Conservation (phyloP, 2,113 vertebrate genomes). For the Protobothrops mucrosquamatus region DNA sequence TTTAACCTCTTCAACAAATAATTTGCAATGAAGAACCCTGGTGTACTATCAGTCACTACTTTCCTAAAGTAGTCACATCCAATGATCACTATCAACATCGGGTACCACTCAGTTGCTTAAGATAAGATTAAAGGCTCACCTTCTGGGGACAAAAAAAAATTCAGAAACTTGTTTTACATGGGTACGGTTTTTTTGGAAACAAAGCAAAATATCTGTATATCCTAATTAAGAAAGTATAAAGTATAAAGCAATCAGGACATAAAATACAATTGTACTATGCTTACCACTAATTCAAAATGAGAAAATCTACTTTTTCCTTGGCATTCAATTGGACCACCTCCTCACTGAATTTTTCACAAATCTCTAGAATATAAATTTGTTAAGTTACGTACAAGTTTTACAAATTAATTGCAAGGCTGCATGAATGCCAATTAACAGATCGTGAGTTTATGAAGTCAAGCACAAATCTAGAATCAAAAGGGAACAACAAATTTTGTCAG, state of each 20-base stretch:
- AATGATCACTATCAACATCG: conserved; percentile 43
- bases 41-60: conserved; percentile 32
- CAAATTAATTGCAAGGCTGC: conserved; percentile 32
- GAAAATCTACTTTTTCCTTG: background rate
- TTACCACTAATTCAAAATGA: conserved; percentile 34
- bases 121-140: conserved; percentile 50
- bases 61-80: conserved; percentile 41
- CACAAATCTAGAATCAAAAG: conserved; percentile 12
- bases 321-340: conserved; percentile 17
- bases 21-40: conserved; percentile 33
- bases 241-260: conserved; percentile 1
- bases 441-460: conserved; percentile 24
- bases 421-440: conserved; percentile 24
- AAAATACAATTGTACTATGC: background rate
- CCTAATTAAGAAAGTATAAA: conserved; percentile 26
- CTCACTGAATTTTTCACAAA: background rate
- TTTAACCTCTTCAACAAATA: conserved; percentile 54
- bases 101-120: conserved; percentile 44
- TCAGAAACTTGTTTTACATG: conserved; percentile 15
- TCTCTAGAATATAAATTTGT: background rate
- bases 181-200: background rate
- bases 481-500: conserved; percentile 16
- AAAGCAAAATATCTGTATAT: background rate
- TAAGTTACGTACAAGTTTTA: conserved; percentile 16
- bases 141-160: conserved; percentile 4